Conservation (phyloP, 2,888 invertebrate species). For the Amphipoea lucens region DNA sequence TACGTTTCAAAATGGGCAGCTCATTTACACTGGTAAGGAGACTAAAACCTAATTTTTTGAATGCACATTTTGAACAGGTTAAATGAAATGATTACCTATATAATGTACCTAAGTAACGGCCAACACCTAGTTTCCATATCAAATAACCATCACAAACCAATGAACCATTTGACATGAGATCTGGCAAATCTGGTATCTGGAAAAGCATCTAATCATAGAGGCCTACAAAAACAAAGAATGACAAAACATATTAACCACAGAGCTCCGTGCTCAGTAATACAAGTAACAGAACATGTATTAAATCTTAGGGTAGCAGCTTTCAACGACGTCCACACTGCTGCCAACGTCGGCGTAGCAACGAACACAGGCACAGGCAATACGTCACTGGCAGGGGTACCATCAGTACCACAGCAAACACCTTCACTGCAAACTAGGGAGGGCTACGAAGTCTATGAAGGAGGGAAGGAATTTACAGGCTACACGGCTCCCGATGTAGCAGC, state of each 20-base stretch:
- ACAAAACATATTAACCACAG: not conserved
- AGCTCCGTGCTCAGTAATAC: not conserved
- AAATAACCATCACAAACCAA: not conserved
- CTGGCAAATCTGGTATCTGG: not conserved
- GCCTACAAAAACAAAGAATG: not conserved
- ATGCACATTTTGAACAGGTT: not conserved
- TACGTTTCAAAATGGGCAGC: not conserved
- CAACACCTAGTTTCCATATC: too few species aligned
- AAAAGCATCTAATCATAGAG: not conserved
- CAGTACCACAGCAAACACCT: constrained; percentile 55
- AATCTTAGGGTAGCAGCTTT: constrained; percentile 91
- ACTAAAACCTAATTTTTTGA: too few species aligned
- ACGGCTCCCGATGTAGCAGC: constrained; percentile 70
- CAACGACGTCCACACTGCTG: constrained; percentile 91
- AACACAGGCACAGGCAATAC: constrained; percentile 56
- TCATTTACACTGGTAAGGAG: too few species aligned
- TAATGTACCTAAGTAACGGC: too few species aligned
- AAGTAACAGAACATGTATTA: not conserved
- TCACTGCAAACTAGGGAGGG: constrained; percentile 77
- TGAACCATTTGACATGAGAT: not conserved
- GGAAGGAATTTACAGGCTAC: constrained; percentile 89
- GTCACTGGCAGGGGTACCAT: constrained; percentile 52
- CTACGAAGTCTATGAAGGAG: constrained; percentile 91
- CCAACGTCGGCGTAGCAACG: constrained; percentile 43
- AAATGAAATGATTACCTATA: too few species aligned